These are phyloP conservation scores for Microchirus variegatus DNA, from an alignment of 2,797 vertebrate species.

Conservation along the genomic window DNA sequence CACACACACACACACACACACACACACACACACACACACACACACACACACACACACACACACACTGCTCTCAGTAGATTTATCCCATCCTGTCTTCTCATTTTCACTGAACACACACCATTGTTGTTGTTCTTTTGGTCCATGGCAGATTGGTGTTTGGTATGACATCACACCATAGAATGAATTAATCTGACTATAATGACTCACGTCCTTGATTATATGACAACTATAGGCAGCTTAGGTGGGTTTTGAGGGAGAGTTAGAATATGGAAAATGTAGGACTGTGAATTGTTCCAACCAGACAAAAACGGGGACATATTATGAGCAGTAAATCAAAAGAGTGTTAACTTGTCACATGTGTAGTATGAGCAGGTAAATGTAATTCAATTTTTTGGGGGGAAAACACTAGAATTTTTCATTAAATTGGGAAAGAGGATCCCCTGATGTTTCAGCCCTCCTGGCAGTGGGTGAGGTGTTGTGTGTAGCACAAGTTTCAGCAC, in stretches of 20 bases:
- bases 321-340: no score
- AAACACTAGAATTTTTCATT: not conserved
- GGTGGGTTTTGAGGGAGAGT: not conserved
- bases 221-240: not conserved
- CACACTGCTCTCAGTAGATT: conserved; percentile 29
- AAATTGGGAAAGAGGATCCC: not conserved
- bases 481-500: conserved; percentile 20
- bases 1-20: conserved; percentile 12
- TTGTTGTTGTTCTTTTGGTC: not conserved
- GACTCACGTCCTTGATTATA: not conserved
- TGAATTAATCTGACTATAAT: conserved; percentile 5
- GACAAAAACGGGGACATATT: no score
- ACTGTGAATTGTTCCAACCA: not conserved
- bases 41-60: conserved; percentile 18
- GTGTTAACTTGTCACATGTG: no score
- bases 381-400: no score
- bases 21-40: conserved; percentile 12
- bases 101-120: conserved; percentile 14
- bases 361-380: no score
- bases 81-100: conserved; percentile 14
- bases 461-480: conserved; percentile 30
- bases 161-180: not conserved
- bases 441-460: conserved; percentile 4
- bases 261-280: not conserved
- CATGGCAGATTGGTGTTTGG: conserved; percentile 1